phyloP scores from a whole-genome alignment of 2,888 invertebrate genomes.

The Tanypteryx hageni region DNA sequence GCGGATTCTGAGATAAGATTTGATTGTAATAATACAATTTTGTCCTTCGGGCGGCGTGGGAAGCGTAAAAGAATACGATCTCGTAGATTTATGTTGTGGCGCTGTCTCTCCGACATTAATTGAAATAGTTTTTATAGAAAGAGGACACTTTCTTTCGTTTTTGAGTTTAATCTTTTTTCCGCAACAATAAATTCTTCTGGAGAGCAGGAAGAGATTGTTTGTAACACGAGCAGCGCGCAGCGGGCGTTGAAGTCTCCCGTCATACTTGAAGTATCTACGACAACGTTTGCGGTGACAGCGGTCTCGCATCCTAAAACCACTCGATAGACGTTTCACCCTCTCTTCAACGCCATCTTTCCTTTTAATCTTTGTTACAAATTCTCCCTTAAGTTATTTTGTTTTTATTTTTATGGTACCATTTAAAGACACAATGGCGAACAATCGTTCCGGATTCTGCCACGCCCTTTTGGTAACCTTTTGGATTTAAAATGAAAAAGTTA shows the following conservation, averaged over 20 bases:
- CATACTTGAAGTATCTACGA: not conserved
- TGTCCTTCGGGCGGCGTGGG: constrained; percentile 28
- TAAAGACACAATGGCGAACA: too few relatives aligned
- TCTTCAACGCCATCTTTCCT: not conserved
- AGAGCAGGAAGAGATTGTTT: not conserved
- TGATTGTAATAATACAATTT: not conserved
- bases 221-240: not conserved
- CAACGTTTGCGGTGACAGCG: not conserved
- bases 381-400: too few relatives aligned
- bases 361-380: not conserved
- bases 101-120: not conserved
- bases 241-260: constrained; percentile 27
- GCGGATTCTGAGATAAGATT: not conserved
- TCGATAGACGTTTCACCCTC: not conserved
- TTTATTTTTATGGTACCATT: too few relatives aligned
- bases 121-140: not conserved
- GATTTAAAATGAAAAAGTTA: too few relatives aligned
- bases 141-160: constrained; percentile 7
- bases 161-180: not conserved
- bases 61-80: not conserved
- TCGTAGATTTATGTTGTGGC: not conserved
- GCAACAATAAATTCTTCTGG: not conserved
- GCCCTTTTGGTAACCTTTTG: too few relatives aligned
- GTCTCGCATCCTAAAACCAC: not conserved
- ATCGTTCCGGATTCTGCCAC: too few relatives aligned